Base-by-base conservation (phyloP, 2,888 invertebrate species). In the Lasioglossum lativentre region DNA sequence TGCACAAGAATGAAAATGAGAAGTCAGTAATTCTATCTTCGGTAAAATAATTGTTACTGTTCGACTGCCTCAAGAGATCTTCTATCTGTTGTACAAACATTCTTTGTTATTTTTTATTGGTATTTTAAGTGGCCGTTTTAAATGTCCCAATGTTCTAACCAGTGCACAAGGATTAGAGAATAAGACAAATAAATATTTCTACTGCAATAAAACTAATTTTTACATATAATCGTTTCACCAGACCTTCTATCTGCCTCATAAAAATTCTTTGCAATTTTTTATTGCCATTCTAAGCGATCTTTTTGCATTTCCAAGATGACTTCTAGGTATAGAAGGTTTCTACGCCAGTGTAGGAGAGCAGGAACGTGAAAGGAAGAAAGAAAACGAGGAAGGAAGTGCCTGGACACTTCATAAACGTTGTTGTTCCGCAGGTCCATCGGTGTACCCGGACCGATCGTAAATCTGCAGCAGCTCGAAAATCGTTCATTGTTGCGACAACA, bases 391-490 rank as follows among this genome's bases (percentile, higher is more conserved):
- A 76, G 85, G 79, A 82, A 85, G 74, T 59, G 66, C 75, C n/a
- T 1, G 52, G 77, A 45, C 70, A 83, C 40, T 83, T 77, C 74
- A 40, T 79, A 80, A 87, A 81, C 27, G 76, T 59, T 34, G 76
- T 59, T 34, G 30, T 38, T 30, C n/a, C 19, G 34, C 59, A 77
- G 70, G 81, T 82, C 73, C 16, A 27, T 52, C 52, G 52, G 30
- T 66, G 63, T 66, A 63, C 75, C 81, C 80, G 86, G 89, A n/a
- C 82, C 34, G 40, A 82, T 91, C 92, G 89, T 93, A 93, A 93
- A 93, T 93, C 91, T 91, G 42, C 80, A 75, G 75, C 80, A 86
- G 86, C 79, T 79, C 85, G 85, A 52, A n/a, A 88, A 88, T 88
- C 75, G 74, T 8, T 52, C 63, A 86, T 88, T 85, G 88, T 87